Base-by-base conservation (phyloP, 2,888 invertebrate species). In the Andrena bucephala region DNA sequence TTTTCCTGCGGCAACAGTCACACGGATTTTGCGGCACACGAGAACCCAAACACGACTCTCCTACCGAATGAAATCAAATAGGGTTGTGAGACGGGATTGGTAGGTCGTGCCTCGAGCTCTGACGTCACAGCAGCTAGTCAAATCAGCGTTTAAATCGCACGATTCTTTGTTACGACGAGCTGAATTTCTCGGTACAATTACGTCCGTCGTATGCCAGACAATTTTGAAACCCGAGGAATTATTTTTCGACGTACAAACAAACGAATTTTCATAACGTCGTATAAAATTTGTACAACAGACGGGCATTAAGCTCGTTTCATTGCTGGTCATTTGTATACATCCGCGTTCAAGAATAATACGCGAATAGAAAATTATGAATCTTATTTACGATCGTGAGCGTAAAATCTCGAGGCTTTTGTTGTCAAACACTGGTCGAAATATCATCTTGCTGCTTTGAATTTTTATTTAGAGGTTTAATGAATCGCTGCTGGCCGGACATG, bases 41-140 rank as follows among this genome's bases (percentile, higher is more conserved):
- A 83, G 85, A 86, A 89, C 84, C 81, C 78, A 86, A 88, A 86
- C 88, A 84, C 89, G 83, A 88, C 86, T 85, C 79, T 86, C 84
- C 84, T 85, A 85, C 79, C 88, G 87, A 86, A 86, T 87, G 89
- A 91, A 92, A 92, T 92, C 91, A 92, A 92, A 92, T 89, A 87
- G 87, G 85, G 87, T 89, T 88, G 87, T 77, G 70, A 70, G 63
- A 85, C 80, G 87, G 85, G 89, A 91, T 91, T 91, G 91, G 91
- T 84, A 72, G 80, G n/a, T 81, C 36, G 65, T 20, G 48, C 71
- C 48, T 71, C 67, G 48, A 68, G 77, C 74, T 74, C 27, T 86
- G 85, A 86, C 85, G 85, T 87, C 88, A 87, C 71, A 31, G 1
- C 48, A 42, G 31, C 82, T 89, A 87, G 89, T 90, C 91, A 90